phyloP scores from a whole-genome alignment of 2,113 vertebrate species.

The Arothron firmamentum region DNA sequence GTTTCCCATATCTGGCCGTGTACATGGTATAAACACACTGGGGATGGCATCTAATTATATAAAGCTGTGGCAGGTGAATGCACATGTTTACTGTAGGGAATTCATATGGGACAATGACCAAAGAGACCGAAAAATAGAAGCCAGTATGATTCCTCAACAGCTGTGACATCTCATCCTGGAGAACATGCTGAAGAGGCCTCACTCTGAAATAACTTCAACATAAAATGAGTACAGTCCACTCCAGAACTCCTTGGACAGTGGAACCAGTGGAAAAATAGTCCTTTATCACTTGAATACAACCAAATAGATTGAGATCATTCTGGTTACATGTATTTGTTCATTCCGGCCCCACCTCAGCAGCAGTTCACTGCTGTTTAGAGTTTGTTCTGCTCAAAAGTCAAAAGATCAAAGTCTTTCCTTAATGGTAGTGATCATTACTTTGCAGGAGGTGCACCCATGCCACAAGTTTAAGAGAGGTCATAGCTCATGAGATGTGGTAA shows the following conservation, averaged over 20 bases:
- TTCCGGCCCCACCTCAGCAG: no score
- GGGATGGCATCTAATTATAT: conserved; percentile 36
- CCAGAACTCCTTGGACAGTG: not conserved
- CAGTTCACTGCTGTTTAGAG: no score
- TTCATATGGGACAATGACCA: conserved; percentile 2
- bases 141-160: conserved; percentile 9
- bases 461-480: no score
- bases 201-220: conserved; percentile 10
- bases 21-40: conserved; percentile 30
- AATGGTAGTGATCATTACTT: no score
- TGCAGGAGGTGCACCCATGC: no score
- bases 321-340: not conserved
- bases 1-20: conserved; percentile 24
- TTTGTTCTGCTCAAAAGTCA: no score
- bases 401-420: no score
- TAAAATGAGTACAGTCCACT: not conserved
- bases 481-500: no score
- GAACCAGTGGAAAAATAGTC: not conserved
- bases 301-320: not conserved
- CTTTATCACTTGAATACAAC: not conserved
- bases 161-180: conserved; percentile 17
- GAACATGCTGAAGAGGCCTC: not conserved
- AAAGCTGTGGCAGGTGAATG: conserved; percentile 35
- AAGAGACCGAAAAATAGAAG: conserved; percentile 24
- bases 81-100: conserved; percentile 19